A percentile compares a stretch with the other conserved stretches of the same genome.
Conservation (phyloP, 2,888 invertebrate species). For the Coelogynopora nodosa region DNA sequence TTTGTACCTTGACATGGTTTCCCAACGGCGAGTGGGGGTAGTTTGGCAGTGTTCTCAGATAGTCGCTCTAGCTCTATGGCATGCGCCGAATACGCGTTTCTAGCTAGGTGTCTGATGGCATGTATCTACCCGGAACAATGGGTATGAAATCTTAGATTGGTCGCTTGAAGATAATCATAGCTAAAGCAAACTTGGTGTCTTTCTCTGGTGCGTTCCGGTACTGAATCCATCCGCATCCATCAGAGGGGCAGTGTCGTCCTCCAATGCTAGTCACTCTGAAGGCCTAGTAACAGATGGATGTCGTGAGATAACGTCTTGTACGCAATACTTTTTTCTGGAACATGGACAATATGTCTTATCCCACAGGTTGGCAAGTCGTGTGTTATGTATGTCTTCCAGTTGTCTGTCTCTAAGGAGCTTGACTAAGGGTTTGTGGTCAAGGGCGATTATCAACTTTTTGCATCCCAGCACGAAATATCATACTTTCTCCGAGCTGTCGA, state of each 20-base stretch:
- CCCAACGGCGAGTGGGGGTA: neutral
- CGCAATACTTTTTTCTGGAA: neutral
- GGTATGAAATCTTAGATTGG: constrained; percentile 40
- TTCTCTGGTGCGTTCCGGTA: constrained; percentile 15
- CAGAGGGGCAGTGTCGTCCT: neutral
- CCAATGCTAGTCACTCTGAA: neutral
- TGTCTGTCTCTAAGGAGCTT: no score
- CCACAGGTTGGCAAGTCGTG: no score
- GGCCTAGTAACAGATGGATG: neutral
- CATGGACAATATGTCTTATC: no score
- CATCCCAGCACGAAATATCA: constrained; percentile 46
- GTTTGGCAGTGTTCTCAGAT: neutral
- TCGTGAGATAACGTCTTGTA: constrained; percentile 23
- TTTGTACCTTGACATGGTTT: constrained; percentile 15
- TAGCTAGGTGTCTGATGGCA: no score
- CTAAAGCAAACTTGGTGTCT: constrained; percentile 41
- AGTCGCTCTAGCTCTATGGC: neutral
- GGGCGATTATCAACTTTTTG: constrained; percentile 44
- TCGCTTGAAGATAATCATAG: constrained; percentile 38
- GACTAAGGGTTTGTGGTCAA: constrained; percentile 48
- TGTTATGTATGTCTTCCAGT: no score
- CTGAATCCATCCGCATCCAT: constrained; percentile 6
- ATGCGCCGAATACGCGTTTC: neutral
- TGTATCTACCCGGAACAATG: constrained; percentile 36
- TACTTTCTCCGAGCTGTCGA: constrained; percentile 42